Conservation (phyloP, 2,888 invertebrate genomes). For the Drosophila setosimentum region DNA sequence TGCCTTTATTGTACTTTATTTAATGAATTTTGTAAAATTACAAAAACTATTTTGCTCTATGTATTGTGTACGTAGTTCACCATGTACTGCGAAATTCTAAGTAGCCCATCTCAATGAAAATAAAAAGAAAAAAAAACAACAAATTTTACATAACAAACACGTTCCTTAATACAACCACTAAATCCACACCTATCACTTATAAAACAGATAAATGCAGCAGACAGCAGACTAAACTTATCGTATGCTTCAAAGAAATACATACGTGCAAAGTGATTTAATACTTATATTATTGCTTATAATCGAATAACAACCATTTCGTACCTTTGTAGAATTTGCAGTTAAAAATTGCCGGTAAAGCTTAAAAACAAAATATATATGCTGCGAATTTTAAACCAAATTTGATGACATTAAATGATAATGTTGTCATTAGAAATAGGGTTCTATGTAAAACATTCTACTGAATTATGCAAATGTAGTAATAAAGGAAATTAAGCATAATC, state of each 20-base stretch:
- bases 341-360: slow-evolving; percentile 79
- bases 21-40: slow-evolving; percentile 48
- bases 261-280: slow-evolving; percentile 34
- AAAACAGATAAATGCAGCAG: slow-evolving; percentile 25
- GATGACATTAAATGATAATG: slow-evolving; percentile 44
- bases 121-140: slow-evolving; percentile 37
- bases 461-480: slow-evolving; percentile 61
- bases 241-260: slow-evolving; percentile 35
- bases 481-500: slow-evolving; percentile 49
- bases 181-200: slow-evolving; percentile 32
- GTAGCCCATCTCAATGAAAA: slow-evolving; percentile 48
- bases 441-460: slow-evolving; percentile 70
- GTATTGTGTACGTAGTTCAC: slow-evolving; percentile 67
- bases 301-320: slow-evolving; percentile 72
- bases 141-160: slow-evolving; percentile 44
- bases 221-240: slow-evolving; percentile 27
- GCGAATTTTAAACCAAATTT: slow-evolving; percentile 50
- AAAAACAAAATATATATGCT: slow-evolving; percentile 18
- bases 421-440: slow-evolving; percentile 56
- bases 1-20: slow-evolving; percentile 63
- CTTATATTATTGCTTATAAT: slow-evolving; percentile 43
- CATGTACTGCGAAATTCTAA: slow-evolving; percentile 47
- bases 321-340: slow-evolving; percentile 85
- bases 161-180: slow-evolving; percentile 58
- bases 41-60: slow-evolving; percentile 55